These are phyloP conservation scores for Lepisosteus oculatus DNA, from an alignment of 2,113 vertebrate genomes.

Conservation along the genomic window DNA sequence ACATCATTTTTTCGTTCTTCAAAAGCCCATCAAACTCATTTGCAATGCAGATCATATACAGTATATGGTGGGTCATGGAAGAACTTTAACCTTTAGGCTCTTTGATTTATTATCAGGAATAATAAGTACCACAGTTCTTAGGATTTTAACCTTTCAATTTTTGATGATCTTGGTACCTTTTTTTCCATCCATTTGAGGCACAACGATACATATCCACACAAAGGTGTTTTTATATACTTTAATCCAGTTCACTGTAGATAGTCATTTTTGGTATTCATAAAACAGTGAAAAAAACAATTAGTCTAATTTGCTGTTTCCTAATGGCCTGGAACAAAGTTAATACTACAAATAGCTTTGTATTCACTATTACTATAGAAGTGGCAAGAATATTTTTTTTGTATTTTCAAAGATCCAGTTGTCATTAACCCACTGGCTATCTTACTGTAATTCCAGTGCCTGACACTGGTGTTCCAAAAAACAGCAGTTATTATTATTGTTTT, in stretches of 20 bases:
- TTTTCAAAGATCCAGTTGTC: no score
- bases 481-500: no score
- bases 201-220: neutral
- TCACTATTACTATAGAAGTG: no score
- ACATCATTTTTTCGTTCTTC: constrained; percentile 20
- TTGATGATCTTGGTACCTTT: constrained; percentile 9
- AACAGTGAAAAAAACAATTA: no score
- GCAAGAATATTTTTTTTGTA: no score
- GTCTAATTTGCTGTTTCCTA: no score
- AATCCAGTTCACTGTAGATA: neutral
- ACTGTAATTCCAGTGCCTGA: no score
- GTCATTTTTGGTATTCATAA: neutral
- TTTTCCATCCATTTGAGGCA: neutral
- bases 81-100: constrained; percentile 20
- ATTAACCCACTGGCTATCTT: no score
- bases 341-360: no score
- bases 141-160: constrained; percentile 19
- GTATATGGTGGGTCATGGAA: constrained; percentile 13
- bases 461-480: no score
- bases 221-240: neutral
- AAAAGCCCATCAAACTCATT: constrained; percentile 16
- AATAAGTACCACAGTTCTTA: constrained; percentile 4
- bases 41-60: constrained; percentile 12
- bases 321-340: no score
- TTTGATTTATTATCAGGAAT: constrained; percentile 22